Base-by-base conservation (phyloP, 2,888 invertebrate species). In the Ichneumon xanthorius region DNA sequence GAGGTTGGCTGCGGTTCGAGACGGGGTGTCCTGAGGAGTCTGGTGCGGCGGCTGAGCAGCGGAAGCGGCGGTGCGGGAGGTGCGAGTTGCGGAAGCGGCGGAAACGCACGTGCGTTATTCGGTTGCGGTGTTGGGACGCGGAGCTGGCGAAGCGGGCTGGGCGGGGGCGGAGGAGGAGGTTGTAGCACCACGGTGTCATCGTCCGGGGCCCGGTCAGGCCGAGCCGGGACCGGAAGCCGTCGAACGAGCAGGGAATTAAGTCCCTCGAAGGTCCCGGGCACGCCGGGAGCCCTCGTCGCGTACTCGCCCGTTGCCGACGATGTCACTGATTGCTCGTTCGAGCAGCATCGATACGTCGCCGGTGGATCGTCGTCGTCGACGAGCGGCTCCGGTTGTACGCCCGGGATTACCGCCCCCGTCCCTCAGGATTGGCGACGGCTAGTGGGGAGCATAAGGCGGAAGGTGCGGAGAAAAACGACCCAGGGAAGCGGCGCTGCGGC, bases 371-470 rank as follows among this genome's bases (percentile, higher is more conserved):
- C 76, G 65, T 65, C 84, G 58, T 33, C 70, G 55, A 55, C 76
- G 79, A 33, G 80, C 37, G 77, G 75, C 50, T 48, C 71, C 50
- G 71, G 50, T 33, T 65, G 63, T 22, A n/a, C 77, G 61, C 48
- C 80, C 70, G 80, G 84, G 50, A 75, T 73, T 22, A 55, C 80
- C 30, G 77, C 77, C 53, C 53, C 77, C 40, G 53, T 86, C 48
- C 82, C 84, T 6, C 93, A 94, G 86, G 94, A 94, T 90, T 93
- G 94, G 94, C 90, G 93, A 91, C 90, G 94, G 91, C 86, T 94
- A 92, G 93, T 94, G 48, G 94, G 94, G 63, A 94, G 94, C 86
- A 94, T 94, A 58, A 90, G 93, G 75, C 91, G 94, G 19, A 93
- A 93, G 86, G 94, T 94, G 37, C 90, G 93, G 81, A 90, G 93